Conservation (phyloP, 2,888 invertebrate species). For the Lordiphosa fenestrarum region DNA sequence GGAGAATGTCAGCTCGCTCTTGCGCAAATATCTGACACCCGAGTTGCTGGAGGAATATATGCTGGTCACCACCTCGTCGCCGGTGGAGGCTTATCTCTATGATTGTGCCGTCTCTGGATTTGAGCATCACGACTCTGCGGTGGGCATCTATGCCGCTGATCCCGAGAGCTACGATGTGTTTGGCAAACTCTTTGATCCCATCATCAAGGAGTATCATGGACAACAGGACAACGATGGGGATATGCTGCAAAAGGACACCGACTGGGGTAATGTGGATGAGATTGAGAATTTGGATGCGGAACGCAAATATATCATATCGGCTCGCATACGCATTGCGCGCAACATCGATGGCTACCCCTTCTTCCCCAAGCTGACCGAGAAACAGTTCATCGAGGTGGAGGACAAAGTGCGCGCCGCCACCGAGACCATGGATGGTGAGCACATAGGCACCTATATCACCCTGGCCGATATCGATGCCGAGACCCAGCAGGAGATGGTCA, state of each 20-base stretch:
- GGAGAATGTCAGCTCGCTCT: slow-evolving; percentile 82
- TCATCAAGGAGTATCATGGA: slow-evolving; percentile 85
- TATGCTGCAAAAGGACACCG: slow-evolving; percentile 83
- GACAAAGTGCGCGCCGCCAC: slow-evolving; percentile 80
- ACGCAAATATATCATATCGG: slow-evolving; percentile 83
- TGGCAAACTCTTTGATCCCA: slow-evolving; percentile 84
- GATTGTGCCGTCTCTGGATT: slow-evolving; percentile 85
- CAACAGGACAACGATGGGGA: slow-evolving; percentile 77
- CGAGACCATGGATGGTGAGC: slow-evolving; percentile 81
- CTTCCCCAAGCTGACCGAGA: slow-evolving; percentile 84
- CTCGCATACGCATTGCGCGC: slow-evolving; percentile 85
- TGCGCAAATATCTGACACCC: slow-evolving; percentile 84
- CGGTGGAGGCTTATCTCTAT: slow-evolving; percentile 82
- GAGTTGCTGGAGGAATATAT: slow-evolving; percentile 82
- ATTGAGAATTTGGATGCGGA: slow-evolving; percentile 85
- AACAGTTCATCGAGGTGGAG: slow-evolving; percentile 84
- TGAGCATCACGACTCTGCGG: slow-evolving; percentile 83
- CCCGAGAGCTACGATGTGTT: slow-evolving; percentile 85
- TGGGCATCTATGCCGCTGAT: slow-evolving; percentile 86
- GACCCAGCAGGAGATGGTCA: slow-evolving; percentile 83
- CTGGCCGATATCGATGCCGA: slow-evolving; percentile 83
- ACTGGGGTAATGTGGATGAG: slow-evolving; percentile 84
- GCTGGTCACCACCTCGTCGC: slow-evolving; percentile 81
- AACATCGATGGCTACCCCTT: slow-evolving; percentile 84
- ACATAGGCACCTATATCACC: slow-evolving; percentile 83